A percentile compares a stretch with the other conserved stretches of the same genome.
Evolutionary conservation across 2,888 invertebrate species (phyloP).

Genomic region (Pharmacophagus antenor): DNA sequence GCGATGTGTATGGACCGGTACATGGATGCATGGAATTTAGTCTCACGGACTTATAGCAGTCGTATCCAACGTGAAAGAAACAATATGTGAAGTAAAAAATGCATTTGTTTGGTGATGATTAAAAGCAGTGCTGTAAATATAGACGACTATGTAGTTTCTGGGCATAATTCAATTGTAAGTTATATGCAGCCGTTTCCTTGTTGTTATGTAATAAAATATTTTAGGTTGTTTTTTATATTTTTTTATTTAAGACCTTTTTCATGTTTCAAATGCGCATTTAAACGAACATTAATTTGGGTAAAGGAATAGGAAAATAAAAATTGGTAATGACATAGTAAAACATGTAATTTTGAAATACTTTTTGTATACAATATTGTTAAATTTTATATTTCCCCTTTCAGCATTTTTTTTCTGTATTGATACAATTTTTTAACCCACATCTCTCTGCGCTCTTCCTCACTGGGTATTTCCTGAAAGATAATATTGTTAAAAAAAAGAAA

Average conservation of each 20-base stretch:
- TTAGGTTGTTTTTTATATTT: constrained; percentile 43
- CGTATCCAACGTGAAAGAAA: constrained; percentile 91
- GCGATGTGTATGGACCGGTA: constrained; percentile 99
- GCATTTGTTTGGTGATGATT: constrained; percentile 39
- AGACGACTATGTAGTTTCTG: constrained; percentile 59
- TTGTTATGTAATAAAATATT: constrained; percentile 68
- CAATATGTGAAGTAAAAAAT: constrained; percentile 70
- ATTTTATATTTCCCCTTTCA: constrained; percentile 68
- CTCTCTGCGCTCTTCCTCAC: constrained; percentile 84
- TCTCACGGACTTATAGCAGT: constrained; percentile 92
- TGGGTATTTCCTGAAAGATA: constrained; percentile 83
- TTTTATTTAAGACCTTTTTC: constrained; percentile 27
- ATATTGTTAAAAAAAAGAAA: constrained; percentile 11
- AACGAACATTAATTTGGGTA: neutral
- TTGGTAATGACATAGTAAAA: neutral
- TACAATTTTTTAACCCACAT: constrained; percentile 88
- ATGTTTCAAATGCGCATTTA: neutral
- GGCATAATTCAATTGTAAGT: constrained; percentile 59
- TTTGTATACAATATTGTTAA: constrained; percentile 9
- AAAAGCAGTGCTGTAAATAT: constrained; percentile 68
- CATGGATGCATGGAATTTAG: constrained; percentile 97
- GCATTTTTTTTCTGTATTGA: constrained; percentile 83
- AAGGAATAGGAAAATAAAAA: constrained; percentile 10
- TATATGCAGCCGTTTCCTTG: constrained; percentile 41
- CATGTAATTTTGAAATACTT: neutral